Percentiles rank a stretch among this genome's conserved stretches.
Conservation (phyloP, 1,140 invertebrate genomes). For the Cepaea nemoralis region DNA sequence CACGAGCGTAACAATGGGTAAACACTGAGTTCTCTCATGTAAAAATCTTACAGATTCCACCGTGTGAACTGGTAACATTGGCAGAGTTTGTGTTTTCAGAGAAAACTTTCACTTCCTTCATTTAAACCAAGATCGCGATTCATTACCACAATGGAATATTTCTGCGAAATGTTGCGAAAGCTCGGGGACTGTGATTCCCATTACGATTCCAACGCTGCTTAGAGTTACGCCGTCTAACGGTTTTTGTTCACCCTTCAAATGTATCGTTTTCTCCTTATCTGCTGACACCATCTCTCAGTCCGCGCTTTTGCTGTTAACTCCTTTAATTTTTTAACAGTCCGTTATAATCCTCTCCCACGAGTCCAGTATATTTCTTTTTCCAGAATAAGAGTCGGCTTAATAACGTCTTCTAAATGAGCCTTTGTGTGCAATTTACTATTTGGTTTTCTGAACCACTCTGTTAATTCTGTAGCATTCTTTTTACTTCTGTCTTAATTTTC, state of each 20-base stretch:
- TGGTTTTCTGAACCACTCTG: no score
- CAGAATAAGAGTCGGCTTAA: no score
- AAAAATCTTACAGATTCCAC: constrained; percentile 1
- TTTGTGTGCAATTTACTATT: no score
- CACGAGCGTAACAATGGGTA: background rate
- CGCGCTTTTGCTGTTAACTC: background rate
- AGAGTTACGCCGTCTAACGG: background rate
- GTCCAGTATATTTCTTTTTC: background rate
- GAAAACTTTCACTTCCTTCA: constrained; percentile 11
- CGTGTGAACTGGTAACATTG: constrained; percentile 7
- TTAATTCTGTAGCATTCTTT: no score
- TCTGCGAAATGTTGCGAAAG: constrained; percentile 15
- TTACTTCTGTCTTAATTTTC: no score
- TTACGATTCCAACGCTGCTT: background rate
- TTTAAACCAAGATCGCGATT: background rate
- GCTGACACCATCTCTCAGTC: constrained; percentile 1
- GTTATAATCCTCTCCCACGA: background rate
- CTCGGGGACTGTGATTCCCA: background rate
- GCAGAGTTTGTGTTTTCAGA: constrained; percentile 12
- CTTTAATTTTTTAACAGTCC: background rate
- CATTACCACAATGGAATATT: constrained; percentile 16
- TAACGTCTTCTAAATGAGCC: no score
- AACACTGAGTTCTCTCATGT: constrained; percentile 1
- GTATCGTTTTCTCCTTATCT: constrained; percentile 11
- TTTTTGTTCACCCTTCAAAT: background rate